Conservation (phyloP, 2,113 vertebrate species). For the Paraplagusia blochii region DNA sequence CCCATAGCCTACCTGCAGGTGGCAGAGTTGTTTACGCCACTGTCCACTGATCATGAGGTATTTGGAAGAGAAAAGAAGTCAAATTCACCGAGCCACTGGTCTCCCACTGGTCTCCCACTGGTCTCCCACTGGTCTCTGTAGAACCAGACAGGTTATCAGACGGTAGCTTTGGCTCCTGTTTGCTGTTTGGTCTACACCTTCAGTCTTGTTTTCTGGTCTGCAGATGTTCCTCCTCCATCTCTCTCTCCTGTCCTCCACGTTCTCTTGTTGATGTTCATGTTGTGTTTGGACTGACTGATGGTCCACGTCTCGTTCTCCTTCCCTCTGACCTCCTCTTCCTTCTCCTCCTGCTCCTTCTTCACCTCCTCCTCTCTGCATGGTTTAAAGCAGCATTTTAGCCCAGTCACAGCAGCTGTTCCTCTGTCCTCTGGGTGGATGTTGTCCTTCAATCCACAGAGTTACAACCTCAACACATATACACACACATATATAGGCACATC, state of each 20-base stretch:
- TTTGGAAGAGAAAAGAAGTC: no score
- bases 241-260: slow-evolving; percentile 29
- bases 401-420: slow-evolving; percentile 30
- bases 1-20: no score
- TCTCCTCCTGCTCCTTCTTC: slow-evolving; percentile 34
- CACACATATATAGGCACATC: no score
- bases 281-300: slow-evolving; percentile 30
- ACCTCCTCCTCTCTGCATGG: slow-evolving; percentile 38
- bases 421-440: not conserved
- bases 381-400: slow-evolving; percentile 61
- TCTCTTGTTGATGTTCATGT: slow-evolving; percentile 33
- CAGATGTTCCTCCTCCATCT: slow-evolving; percentile 23
- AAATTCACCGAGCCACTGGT: no score
- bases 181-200: slow-evolving; percentile 32
- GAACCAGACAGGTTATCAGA: no score
- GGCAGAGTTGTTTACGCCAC: no score
- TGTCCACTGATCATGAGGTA: no score
- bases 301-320: slow-evolving; percentile 34
- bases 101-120: no score
- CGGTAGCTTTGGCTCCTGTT: no score
- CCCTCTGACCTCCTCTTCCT: slow-evolving; percentile 32
- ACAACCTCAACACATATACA: not conserved
- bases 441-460: not conserved
- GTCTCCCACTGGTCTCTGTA: no score
- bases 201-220: slow-evolving; percentile 38